Evolutionary conservation across 2,888 invertebrate species (phyloP), one percentile per base, ranked within the genome.

Genomic region (Drosophila longiperda): DNA sequence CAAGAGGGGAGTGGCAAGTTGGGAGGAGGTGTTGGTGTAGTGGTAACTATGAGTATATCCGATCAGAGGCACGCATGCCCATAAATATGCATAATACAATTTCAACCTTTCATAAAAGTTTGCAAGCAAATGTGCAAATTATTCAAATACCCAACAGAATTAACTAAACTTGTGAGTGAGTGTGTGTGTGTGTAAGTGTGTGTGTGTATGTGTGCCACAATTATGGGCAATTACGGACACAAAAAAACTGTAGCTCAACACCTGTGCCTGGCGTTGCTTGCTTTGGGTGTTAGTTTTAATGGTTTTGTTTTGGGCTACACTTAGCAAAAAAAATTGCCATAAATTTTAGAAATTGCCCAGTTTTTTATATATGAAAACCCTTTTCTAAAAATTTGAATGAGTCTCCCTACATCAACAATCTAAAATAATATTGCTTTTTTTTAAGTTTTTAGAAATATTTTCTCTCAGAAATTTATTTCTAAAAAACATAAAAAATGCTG

Each of bases 31-130:
- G 55, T 38, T 11, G 12, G 23, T 8, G 40, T 55, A 33, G 23
- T 12, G 7, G 34, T 36, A 32, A 60, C 38, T 40, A 12, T 29
- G 38, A 29, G 29, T 58, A 61, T 66, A 79, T 66, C 63, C 75
- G 71, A 75, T 78, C 67, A 69, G 57, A 62, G 64, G 63, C 69
- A 74, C 68, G 71, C 66, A 67, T 60, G 64, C 45, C 83, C 79
- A 85, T 87, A 89, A 87, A 87, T 87, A 87, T 87, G 85, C 90
- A 80, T 87, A 87, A 87, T 80, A 83, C 79, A 88, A 83, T 83
- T 83, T 86, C 52, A 63, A 87, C 76, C 83, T 85, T 80, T 83
- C 75, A 83, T 86, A 83, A 90, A 90, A 90, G 87, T 90, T 90
- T 81, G 89, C 91, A 90, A 86, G 82, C 89, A 87, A 89, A 85